Percentiles rank a stretch among this genome's conserved stretches.
Evolutionary conservation across 2,888 invertebrate genomes (phyloP).

Genomic region (Xylota sylvarum): DNA sequence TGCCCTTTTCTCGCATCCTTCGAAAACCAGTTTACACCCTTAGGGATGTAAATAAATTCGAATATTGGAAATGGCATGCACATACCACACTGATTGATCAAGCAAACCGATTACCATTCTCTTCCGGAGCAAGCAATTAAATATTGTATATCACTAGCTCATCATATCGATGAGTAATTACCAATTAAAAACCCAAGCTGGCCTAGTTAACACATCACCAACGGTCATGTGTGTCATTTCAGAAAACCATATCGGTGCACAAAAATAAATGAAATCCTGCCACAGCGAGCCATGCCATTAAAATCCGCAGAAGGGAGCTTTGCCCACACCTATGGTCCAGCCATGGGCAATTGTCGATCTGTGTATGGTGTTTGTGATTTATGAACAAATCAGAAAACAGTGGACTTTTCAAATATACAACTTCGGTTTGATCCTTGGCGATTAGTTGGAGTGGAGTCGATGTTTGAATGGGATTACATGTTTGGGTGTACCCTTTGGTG

Average conservation of each 20-base stretch:
- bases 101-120: neutral
- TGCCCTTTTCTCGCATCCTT: too few relatives aligned
- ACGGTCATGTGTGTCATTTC: neutral
- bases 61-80: neutral
- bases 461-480: too few relatives aligned
- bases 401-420: neutral
- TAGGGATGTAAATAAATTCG: neutral
- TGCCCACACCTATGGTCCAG: too few relatives aligned
- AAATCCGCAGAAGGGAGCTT: neutral
- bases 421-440: too few relatives aligned
- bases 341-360: neutral
- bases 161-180: slow-evolving; percentile 1
- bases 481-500: too few relatives aligned
- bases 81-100: neutral
- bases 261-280: neutral
- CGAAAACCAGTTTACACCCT: too few relatives aligned
- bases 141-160: neutral
- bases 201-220: neutral
- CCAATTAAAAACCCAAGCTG: neutral
- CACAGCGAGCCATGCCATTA: neutral
- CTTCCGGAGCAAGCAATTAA: neutral
- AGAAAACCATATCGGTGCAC: neutral
- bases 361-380: neutral
- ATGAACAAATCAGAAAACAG: neutral
- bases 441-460: too few relatives aligned